phyloP scores from a whole-genome alignment of 2,888 invertebrate species.

The Proisotoma minuta region DNA sequence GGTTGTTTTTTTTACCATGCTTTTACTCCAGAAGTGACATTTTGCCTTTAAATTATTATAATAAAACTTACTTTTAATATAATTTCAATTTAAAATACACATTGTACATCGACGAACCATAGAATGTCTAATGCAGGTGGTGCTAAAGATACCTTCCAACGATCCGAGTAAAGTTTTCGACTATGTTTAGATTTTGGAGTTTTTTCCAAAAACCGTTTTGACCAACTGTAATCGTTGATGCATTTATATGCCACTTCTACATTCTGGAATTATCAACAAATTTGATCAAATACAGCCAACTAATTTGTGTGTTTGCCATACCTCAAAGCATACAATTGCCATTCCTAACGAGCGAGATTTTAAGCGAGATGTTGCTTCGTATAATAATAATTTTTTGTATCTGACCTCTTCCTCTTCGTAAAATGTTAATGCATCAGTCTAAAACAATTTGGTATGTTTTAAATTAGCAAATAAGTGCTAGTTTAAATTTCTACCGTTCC shows the following conservation, averaged over 20 bases:
- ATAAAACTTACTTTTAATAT: neutral
- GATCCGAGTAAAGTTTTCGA: neutral
- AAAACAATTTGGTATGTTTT: neutral
- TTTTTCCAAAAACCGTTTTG: neutral
- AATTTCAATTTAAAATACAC: neutral
- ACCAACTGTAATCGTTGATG: neutral
- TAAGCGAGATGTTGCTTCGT: neutral
- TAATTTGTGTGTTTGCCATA: neutral
- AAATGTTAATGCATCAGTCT: neutral
- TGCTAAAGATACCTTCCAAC: neutral
- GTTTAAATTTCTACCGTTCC: neutral
- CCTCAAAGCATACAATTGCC: neutral
- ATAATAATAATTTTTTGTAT: neutral
- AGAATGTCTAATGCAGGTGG: neutral
- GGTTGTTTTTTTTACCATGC: neutral
- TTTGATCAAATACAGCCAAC: neutral
- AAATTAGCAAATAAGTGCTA: neutral
- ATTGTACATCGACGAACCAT: neutral
- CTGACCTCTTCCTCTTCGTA: neutral
- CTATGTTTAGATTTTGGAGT: neutral
- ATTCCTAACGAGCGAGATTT: conserved; percentile 1
- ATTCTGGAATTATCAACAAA: neutral
- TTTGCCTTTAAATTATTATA: neutral
- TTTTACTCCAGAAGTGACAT: neutral
- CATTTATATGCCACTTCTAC: neutral